phyloP scores from a whole-genome alignment of 92 coral and sea anemone species.

The Parazoanthus swiftii region DNA sequence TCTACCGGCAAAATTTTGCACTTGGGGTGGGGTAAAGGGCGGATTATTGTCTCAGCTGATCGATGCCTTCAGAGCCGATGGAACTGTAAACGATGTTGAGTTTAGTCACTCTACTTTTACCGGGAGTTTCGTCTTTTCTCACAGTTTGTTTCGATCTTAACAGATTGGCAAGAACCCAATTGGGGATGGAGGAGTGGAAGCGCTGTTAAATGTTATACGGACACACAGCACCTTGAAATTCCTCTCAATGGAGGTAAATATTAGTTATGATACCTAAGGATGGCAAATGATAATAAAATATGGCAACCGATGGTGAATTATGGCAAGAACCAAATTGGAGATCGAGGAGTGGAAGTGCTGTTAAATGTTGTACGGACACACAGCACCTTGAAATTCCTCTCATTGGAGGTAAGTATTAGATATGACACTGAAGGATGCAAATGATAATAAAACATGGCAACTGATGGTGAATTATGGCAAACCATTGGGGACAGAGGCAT shows the following conservation, averaged over 20 bases:
- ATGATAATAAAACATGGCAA: not conserved
- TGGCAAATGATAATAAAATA: not conserved
- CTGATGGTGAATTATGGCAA: not conserved
- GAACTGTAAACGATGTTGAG: no score
- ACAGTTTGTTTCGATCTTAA: not conserved
- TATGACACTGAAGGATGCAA: not conserved
- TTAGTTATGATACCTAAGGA: not conserved
- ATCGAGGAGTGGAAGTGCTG: slow-evolving; percentile 91
- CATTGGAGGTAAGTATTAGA: slow-evolving; percentile 74
- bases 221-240: slow-evolving; percentile 71
- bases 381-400: slow-evolving; percentile 70
- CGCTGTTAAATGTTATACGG: slow-evolving; percentile 77
- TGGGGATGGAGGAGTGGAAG: slow-evolving; percentile 96
- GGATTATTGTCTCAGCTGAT: no score
- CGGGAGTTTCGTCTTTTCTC: not conserved
- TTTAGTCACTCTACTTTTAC: no score
- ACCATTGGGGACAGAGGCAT: no score
- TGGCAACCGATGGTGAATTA: not conserved
- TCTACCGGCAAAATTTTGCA: no score
- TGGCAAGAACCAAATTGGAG: slow-evolving; percentile 79
- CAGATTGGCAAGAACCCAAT: slow-evolving; percentile 97
- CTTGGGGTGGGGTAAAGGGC: no score
- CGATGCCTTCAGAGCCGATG: no score
- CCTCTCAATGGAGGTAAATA: slow-evolving; percentile 86
- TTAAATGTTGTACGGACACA: slow-evolving; percentile 77